Evolutionary conservation across 2,797 vertebrate species (phyloP).

Genomic region (Lutjanus campechanus): DNA sequence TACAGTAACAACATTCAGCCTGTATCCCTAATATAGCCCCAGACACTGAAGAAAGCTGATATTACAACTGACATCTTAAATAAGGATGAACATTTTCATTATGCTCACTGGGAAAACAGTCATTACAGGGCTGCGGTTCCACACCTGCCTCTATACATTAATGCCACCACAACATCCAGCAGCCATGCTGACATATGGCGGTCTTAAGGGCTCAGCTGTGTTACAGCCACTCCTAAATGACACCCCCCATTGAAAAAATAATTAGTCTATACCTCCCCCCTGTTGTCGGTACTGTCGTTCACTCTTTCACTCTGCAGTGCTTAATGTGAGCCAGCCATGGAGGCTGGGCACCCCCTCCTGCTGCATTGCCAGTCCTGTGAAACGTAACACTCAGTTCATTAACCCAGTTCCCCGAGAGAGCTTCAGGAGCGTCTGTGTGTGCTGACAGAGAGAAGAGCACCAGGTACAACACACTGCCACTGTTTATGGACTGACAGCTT

Average conservation of each 20-base stretch:
- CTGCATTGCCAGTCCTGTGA: slow-evolving; percentile 48
- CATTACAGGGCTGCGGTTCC: slow-evolving; percentile 15
- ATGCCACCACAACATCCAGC: slow-evolving; percentile 40
- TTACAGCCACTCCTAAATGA: slow-evolving; percentile 62
- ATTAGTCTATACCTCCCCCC: slow-evolving; percentile 60
- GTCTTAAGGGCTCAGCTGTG: slow-evolving; percentile 71
- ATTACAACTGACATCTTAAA: neutral
- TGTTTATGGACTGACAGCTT: slow-evolving; percentile 28
- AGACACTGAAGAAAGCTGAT: neutral
- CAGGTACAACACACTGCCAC: slow-evolving; percentile 36
- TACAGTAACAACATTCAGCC: neutral
- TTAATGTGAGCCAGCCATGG: slow-evolving; percentile 60
- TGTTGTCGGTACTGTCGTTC: slow-evolving; percentile 52
- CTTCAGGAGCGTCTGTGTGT: slow-evolving; percentile 22
- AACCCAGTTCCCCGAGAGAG: slow-evolving; percentile 46
- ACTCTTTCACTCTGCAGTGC: slow-evolving; percentile 43
- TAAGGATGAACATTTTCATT: slow-evolving; percentile 19
- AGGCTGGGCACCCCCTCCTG: slow-evolving; percentile 23
- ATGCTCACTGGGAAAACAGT: slow-evolving; percentile 12
- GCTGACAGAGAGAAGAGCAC: slow-evolving; percentile 33
- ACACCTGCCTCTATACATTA: slow-evolving; percentile 58
- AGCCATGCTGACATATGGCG: slow-evolving; percentile 61
- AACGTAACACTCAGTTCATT: slow-evolving; percentile 75
- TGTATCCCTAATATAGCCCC: neutral
- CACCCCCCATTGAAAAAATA: slow-evolving; percentile 63